Conservation (phyloP, 2,113 vertebrate species). For the Corynorhinus townsendii region DNA sequence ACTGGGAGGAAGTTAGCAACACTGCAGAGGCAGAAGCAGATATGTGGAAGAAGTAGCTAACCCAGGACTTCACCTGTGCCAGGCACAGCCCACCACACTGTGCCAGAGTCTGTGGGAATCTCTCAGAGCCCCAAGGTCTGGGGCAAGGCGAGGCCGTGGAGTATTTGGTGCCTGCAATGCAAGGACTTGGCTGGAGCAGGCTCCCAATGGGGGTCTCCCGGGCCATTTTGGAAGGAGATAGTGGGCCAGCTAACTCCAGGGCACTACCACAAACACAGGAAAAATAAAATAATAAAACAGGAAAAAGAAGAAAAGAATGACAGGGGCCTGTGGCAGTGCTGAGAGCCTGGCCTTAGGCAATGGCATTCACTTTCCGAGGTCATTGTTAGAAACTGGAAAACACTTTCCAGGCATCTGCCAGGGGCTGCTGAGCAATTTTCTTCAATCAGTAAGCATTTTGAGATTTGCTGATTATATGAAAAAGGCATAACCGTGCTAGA, state of each 20-base stretch:
- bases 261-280: conserved; percentile 10
- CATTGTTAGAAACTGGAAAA: conserved; percentile 51
- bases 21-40: background rate
- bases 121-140: background rate
- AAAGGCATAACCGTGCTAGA: background rate
- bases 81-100: background rate
- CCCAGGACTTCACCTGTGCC: background rate
- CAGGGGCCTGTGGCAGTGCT: background rate
- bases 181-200: background rate
- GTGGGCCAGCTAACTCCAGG: background rate
- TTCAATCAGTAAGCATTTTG: conserved; percentile 61
- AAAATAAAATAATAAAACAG: conserved; percentile 28
- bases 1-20: background rate
- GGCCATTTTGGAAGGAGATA: background rate
- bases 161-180: too few species aligned
- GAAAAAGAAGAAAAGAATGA: conserved; percentile 36
- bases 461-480: conserved; percentile 53
- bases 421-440: conserved; percentile 52
- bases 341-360: background rate
- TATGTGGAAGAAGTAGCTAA: background rate
- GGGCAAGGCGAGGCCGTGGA: background rate
- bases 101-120: background rate
- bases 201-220: background rate
- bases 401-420: conserved; percentile 56
- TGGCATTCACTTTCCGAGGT: background rate